Conservation (phyloP, 2,888 invertebrate species). For the Drosophila helvetica region DNA sequence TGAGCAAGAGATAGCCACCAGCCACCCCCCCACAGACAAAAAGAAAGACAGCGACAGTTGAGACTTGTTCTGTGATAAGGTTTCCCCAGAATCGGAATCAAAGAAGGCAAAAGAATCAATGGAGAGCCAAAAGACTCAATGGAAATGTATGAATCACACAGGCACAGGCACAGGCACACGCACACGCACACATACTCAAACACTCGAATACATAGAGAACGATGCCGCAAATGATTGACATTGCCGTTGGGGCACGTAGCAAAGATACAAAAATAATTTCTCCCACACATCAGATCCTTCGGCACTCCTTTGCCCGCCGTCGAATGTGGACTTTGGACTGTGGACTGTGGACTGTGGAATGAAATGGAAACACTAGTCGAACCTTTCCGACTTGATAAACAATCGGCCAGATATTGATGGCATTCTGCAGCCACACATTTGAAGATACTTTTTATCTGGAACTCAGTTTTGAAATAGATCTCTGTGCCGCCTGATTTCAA, state of each 20-base stretch:
- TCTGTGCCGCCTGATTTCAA: background rate
- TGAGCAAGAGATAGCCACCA: background rate
- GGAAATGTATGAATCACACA: constrained; percentile 26
- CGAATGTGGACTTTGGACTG: no score
- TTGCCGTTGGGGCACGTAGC: background rate
- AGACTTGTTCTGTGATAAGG: constrained; percentile 25
- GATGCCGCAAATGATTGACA: background rate
- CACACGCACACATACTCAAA: no score
- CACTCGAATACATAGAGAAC: background rate
- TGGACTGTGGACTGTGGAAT: no score
- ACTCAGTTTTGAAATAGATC: constrained; percentile 11
- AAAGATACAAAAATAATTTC: background rate
- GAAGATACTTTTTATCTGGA: constrained; percentile 27
- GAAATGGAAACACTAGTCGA: no score
- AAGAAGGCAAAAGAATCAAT: background rate
- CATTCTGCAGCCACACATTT: constrained; percentile 26
- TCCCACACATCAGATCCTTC: background rate
- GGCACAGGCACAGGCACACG: background rate
- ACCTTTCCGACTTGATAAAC: constrained; percentile 33
- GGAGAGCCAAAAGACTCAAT: background rate
- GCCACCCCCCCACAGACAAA: no score
- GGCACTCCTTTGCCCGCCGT: background rate
- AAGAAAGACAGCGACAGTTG: background rate
- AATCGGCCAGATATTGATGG: constrained; percentile 33
- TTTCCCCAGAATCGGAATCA: constrained; percentile 15